Evolutionary conservation across 1,140 invertebrate genomes (phyloP), one percentile per base, ranked within the genome.

Genomic region (Nasonia vitripennis): DNA sequence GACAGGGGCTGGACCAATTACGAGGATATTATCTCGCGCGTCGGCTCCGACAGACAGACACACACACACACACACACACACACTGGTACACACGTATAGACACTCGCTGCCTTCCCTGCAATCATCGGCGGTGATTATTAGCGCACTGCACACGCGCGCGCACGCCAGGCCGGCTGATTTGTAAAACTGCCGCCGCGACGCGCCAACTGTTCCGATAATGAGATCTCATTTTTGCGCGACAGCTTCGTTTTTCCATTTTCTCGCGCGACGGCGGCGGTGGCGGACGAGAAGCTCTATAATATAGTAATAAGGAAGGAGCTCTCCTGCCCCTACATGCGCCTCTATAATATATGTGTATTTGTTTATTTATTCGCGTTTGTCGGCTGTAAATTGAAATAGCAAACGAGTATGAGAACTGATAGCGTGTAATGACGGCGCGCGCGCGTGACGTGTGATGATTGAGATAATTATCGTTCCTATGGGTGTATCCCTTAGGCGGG

Each of bases 1-100:
- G 91, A 92, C 91, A 92, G 90, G 87, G 90, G 87, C 91, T 91
- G 91, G 90, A 91, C 91, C 91, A 92, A 92, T 92, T 92, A 92
- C 89, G 89, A 87, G 89, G 89, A 91, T 91, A 92, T 90, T 92
- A 92, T 92, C 90, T 87, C 86, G 75, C 89, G 68, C 89, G 89
- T 89, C 90, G 89, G 89, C 90, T 89, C 89, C 89, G 88, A 14
- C 90, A 55, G 14, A 55, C 51, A 55, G 14, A 14, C 90, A 55
- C 51, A 55, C 51, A 55, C 51, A 55, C 51, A 14, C 90, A 55
- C 51, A 55, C 51, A 20, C 51, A 55, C 51, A 55, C 12, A 17
- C 12, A 55, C 14, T 1, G 27, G 11, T 20, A 55, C 14, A 55
- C 51, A 55, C 51, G 14, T 14, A 55, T 14, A 55, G 12, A 55